Conservation (phyloP, 2,113 vertebrate genomes). For the Boleophthalmus pectinirostris region DNA sequence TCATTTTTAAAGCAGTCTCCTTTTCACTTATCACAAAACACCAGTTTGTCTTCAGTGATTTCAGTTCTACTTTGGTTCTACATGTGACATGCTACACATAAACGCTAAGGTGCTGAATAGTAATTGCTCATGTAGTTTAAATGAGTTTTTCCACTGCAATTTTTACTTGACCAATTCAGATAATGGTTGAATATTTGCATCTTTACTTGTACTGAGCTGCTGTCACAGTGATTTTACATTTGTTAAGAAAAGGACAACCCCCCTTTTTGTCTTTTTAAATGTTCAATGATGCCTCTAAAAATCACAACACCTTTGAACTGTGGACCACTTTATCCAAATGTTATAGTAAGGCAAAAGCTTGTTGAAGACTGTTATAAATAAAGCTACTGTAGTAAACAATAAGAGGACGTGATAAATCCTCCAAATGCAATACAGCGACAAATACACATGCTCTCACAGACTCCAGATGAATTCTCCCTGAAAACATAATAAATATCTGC, state of each 20-base stretch:
- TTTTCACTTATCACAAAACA: slow-evolving; percentile 71
- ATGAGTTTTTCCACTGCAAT: slow-evolving; percentile 54
- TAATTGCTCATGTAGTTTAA: slow-evolving; percentile 32
- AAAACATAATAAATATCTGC: slow-evolving; percentile 75
- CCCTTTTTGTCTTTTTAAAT: slow-evolving; percentile 14
- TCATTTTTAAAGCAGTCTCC: slow-evolving; percentile 79
- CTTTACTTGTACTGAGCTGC: slow-evolving; percentile 6
- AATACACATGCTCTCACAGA: slow-evolving; percentile 20
- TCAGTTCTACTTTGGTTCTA: slow-evolving; percentile 49
- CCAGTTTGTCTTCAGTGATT: slow-evolving; percentile 45
- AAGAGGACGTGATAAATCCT: slow-evolving; percentile 50
- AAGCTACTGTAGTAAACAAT: slow-evolving; percentile 43
- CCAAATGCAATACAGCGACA: slow-evolving; percentile 55
- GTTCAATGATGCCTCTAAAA: slow-evolving; percentile 39
- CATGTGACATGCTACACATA: slow-evolving; percentile 74
- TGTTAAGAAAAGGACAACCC: slow-evolving; percentile 18
- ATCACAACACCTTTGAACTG: slow-evolving; percentile 22
- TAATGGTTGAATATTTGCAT: neutral
- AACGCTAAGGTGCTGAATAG: slow-evolving; percentile 76
- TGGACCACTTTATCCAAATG: slow-evolving; percentile 25
- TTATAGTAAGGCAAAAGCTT: slow-evolving; percentile 62
- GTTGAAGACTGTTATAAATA: slow-evolving; percentile 50
- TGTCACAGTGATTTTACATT: slow-evolving; percentile 42
- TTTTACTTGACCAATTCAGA: slow-evolving; percentile 18
- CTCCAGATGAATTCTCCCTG: slow-evolving; percentile 66